Percentiles rank a stretch among this genome's conserved stretches.
These are phyloP conservation scores for Scomber colias DNA, from an alignment of 2,113 vertebrate species.

Conservation along the genomic window DNA sequence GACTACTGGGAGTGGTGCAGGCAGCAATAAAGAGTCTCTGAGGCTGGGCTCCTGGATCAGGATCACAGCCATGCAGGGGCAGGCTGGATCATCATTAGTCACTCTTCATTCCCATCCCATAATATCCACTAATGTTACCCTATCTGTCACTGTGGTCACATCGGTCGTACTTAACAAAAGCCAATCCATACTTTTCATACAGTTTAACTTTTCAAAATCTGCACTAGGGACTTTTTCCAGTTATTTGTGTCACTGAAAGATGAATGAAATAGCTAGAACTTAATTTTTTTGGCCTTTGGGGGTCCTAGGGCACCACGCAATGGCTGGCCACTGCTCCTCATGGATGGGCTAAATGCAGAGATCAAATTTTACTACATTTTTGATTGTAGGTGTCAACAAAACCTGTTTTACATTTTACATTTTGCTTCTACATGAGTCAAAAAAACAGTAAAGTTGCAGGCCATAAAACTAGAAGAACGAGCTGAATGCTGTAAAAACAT, in stretches of 20 bases:
- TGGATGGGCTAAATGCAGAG: no score
- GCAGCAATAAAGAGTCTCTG: conserved; percentile 26
- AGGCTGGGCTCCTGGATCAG: conserved; percentile 37
- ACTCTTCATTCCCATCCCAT: conserved; percentile 17
- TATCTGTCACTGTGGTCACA: conserved; percentile 27
- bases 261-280: no score
- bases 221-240: background rate
- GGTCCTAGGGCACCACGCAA: no score
- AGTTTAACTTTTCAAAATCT: background rate
- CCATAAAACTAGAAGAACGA: background rate
- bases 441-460: background rate
- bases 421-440: background rate
- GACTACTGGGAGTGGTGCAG: conserved; percentile 26
- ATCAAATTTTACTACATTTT: no score
- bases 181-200: background rate
- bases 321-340: no score
- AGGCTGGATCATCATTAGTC: conserved; percentile 47
- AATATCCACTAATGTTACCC: conserved; percentile 24
- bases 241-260: no score
- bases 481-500: background rate
- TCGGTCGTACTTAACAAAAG: conserved; percentile 3
- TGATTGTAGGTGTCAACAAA: no score
- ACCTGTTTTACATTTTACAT: no score
- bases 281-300: no score
- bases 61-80: conserved; percentile 27